Base-by-base conservation (phyloP, 2,797 vertebrate genomes). In the Dicrostonyx torquatus region DNA sequence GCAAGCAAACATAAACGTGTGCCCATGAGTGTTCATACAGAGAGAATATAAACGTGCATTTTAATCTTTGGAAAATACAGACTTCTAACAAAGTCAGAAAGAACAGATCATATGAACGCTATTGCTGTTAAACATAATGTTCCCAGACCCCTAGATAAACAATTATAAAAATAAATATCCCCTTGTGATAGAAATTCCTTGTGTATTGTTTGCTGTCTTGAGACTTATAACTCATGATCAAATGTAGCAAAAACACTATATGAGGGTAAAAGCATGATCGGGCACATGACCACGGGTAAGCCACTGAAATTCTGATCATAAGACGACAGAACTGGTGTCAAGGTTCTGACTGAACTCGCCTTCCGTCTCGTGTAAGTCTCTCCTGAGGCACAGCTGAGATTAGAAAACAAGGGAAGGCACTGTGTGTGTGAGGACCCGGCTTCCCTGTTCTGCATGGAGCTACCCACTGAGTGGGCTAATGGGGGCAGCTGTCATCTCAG, bases 61-160 rank as follows among this genome's bases (percentile, higher is more conserved):
- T 88, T 45, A 90, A 50, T 90, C 66, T 97, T 91, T 95, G 87
- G 40, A 60, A 96, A 95, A 91, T 48, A 60, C 1, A 90, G 29
- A 43, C 24, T 72, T 92, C 50, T 85, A 75, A 93, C 48, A 48
- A 58, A 31, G 43, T 91, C 68, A 85, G 31, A 95, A 96, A 93
- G 37, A 89, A 94, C 17, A 90, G 37, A 40, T 43, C 22, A 55
- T 64, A 80, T 50, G 83, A 90, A 95, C 70, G 77, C 77, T 78
- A 88, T 50, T 53, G 60, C 37, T 31, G 75, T 89, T 20, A 88
- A 90, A 79, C 58, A 90, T 45, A 76, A 87, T 50, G 45, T 84
- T 73, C 66, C 34, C 40, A 73, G 68, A 62, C 31, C 45, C 70
- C 40, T 72, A 70, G n/a, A 80, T 66, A 95, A 93, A 72, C 72